Evolutionary conservation across 2,113 vertebrate genomes (phyloP).

Genomic region (Heteronetta atricapilla): DNA sequence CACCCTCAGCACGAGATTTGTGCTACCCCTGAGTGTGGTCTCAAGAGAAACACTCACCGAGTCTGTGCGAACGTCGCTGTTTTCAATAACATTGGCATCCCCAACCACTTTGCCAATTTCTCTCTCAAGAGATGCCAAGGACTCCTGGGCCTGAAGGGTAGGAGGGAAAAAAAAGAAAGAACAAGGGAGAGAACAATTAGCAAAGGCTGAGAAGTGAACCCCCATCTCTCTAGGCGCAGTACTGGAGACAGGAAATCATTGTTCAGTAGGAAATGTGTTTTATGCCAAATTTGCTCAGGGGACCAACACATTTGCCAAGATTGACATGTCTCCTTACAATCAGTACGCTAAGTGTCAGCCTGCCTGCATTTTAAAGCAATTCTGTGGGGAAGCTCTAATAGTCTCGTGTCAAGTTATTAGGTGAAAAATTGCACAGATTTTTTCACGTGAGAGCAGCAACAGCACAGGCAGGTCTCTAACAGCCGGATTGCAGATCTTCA

Average conservation of each 20-base stretch:
- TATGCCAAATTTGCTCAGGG: slow-evolving; percentile 8
- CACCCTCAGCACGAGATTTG: background rate
- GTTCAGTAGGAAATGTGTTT: background rate
- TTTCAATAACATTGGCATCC: slow-evolving; percentile 87
- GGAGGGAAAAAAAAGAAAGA: background rate
- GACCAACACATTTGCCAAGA: background rate
- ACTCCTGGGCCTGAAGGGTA: slow-evolving; percentile 88
- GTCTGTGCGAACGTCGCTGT: slow-evolving; percentile 86
- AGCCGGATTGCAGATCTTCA: background rate
- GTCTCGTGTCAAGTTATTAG: background rate
- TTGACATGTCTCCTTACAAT: slow-evolving; percentile 32
- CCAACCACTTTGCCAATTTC: slow-evolving; percentile 88
- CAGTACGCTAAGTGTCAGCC: background rate
- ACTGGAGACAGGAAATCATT: background rate
- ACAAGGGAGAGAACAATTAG: background rate
- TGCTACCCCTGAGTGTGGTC: background rate
- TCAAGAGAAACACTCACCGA: slow-evolving; percentile 72
- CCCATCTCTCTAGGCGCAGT: background rate
- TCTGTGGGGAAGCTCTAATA: background rate
- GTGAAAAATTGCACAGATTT: background rate
- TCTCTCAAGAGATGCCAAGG: slow-evolving; percentile 90
- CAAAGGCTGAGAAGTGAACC: background rate
- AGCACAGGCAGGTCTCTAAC: background rate
- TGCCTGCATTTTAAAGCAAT: background rate
- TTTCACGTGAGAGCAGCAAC: background rate